Evolutionary conservation across 35 echinoderm and acorn worm genomes (phyloP), one percentile per base, ranked within the genome.

Genomic region (Patiria miniata): DNA sequence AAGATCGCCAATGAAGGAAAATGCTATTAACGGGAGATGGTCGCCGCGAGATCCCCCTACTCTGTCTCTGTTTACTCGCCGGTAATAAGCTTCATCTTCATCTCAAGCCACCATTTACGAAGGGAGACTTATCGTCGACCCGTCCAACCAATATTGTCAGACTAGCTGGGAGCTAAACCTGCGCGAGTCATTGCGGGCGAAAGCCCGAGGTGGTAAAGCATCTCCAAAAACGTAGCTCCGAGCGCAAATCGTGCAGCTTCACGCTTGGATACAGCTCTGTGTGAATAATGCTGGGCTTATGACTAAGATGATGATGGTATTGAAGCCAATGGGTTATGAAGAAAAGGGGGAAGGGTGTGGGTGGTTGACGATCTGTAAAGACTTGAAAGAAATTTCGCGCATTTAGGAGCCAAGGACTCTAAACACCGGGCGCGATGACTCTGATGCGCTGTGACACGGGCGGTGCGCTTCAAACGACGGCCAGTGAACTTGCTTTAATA

Each of bases 401-500:
- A 6, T 6, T 47, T 47, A 47, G 42, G 42, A 47, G 42, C n/a
- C n/a, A n/a, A n/a, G n/a, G n/a, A n/a, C n/a, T 47, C 42, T 47
- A 12, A 47, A 47, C 42, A 47, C 42, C 42, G 42, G 42, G 42
- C 42, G 42, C 4, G 42, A 47, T 47, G 42, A 73, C 9, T 36
- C 14, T 84, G 82, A 84, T 84, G 53, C 10, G 57, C 19, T 84
- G 28, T 60, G 82, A 58, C 82, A 84, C 82, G 21, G 12, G 54
- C 52, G 52, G 82, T 51, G 36, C 54, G 52, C 52, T 84, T 84
- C 82, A 84, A 84, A 84, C 82, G 36, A 30, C 5, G 15, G 26
- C 65, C 30, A 7, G 19, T 73, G 26, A 73, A 73, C 26, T 73
- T 73, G 65, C 65, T 73, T n/a, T 34, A 73, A 73, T 73, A 26